Conservation (phyloP, 2,113 vertebrate genomes). For the Haemorhous mexicanus region DNA sequence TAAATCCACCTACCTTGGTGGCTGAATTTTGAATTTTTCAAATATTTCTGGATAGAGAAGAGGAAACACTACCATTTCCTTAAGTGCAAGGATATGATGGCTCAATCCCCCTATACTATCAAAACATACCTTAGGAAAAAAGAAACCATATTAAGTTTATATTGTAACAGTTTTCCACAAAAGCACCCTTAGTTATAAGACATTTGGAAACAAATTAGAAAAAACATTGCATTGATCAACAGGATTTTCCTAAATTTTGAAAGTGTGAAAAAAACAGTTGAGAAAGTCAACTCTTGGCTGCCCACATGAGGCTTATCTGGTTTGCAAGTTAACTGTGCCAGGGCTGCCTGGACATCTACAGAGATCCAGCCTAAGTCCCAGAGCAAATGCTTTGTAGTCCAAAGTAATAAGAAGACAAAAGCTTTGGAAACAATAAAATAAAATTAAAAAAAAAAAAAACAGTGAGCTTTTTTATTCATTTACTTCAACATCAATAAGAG, state of each 20-base stretch:
- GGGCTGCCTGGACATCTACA: not conserved
- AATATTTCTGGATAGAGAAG: slow-evolving; percentile 97
- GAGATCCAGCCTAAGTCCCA: not conserved
- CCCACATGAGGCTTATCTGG: not conserved
- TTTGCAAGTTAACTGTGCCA: not conserved
- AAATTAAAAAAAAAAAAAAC: not conserved
- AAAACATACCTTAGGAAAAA: slow-evolving; percentile 84
- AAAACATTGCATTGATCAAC: not conserved
- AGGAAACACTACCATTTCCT: slow-evolving; percentile 99
- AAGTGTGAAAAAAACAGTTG: not conserved
- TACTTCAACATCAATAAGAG: not conserved
- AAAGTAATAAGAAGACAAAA: not conserved
- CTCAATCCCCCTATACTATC: slow-evolving; percentile 93
- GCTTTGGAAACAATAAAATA: not conserved
- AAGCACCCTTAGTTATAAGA: not conserved
- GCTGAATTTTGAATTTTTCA: slow-evolving; percentile 98
- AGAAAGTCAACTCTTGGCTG: not conserved
- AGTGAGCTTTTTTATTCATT: not conserved
- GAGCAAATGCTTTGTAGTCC: not conserved
- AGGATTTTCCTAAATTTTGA: not conserved
- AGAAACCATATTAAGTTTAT: not conserved
- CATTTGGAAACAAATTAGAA: not conserved
- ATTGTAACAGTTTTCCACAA: not conserved
- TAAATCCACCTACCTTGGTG: slow-evolving; percentile 85
- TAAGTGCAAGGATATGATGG: slow-evolving; percentile 94